Evolutionary conservation across 37 sponge, comb jelly and placozoan species (phyloP), one percentile per base, ranked within the genome.

Genomic region (Spongia lamella): DNA sequence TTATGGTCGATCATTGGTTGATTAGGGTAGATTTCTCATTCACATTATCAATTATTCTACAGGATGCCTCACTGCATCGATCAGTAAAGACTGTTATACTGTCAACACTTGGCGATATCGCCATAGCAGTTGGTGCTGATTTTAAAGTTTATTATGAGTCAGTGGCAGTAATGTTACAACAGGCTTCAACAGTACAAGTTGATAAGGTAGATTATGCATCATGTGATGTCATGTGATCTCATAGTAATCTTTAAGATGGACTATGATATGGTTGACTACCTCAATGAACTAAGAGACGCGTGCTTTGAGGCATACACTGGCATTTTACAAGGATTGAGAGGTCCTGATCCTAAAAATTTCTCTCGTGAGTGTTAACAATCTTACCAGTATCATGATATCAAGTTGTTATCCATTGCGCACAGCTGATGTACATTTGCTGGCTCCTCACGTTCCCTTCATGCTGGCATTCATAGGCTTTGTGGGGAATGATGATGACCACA

Each of bases 291-390:
- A 40, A 77, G 99, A 13, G 96, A 98, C 39, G 86, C 92, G n/a
- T 96, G 94, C 47, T 64, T 98, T 37, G 99, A 98, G 60, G 96
- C 93, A 56, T 98, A 98, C 68, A 93, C 91, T 73, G 99, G 99
- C 26, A 98, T 98, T 29, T 56, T 93, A 7, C 96, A 95, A 61
- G 96, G 94, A 31, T 83, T 98, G 27, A 93, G 88, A 62, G 93
- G 89, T 38, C 83, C 78, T 7, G 70, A 73, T 5, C 68, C 74
- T 7, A 54, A 62, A 0, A 38, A 70, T 31, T 33, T 61, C 15
- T 56, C 62, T 47, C 50, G 73, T 68, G 52, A 16, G 59, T 9
- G 55, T 20, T 9, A 49, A 27, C 19, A 11, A 30, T 7, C 13
- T 11, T 5, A 54, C 30, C 14, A 17, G 6, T 3, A 53, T 25